A percentile compares a stretch with the other conserved stretches of the same genome.
Conservation (phyloP, 2,888 invertebrate genomes). For the Tholera decimalis region DNA sequence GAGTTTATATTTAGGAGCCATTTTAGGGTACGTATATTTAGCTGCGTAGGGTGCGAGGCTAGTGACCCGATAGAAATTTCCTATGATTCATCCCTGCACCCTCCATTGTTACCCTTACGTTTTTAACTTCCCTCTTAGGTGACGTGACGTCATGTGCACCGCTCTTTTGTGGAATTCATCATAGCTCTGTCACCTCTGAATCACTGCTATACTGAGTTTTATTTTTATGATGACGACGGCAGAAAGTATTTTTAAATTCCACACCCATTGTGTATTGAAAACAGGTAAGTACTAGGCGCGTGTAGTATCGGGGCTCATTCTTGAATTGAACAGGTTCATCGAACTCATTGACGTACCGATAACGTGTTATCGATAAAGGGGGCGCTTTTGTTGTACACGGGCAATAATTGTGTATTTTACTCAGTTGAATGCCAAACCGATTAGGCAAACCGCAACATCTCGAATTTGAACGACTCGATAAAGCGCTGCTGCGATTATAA, state of each 20-base stretch:
- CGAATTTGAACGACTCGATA: conserved; percentile 40
- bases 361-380: conserved; percentile 68
- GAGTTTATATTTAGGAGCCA: conserved; percentile 70
- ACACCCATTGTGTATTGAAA: conserved; percentile 47
- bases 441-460: conserved; percentile 20
- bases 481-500: conserved; percentile 30
- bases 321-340: conserved; percentile 74
- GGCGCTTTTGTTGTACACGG: conserved; percentile 42
- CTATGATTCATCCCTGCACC: conserved; percentile 90
- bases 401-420: conserved; percentile 32
- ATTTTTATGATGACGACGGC: conserved; percentile 70
- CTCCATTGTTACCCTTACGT: conserved; percentile 82
- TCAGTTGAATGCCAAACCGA: conserved; percentile 6
- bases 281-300: conserved; percentile 43
- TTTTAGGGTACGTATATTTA: conserved; percentile 82
- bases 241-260: conserved; percentile 64
- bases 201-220: conserved; percentile 78
- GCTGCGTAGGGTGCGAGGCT: conserved; percentile 81
- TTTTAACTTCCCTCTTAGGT: conserved; percentile 80
- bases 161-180: conserved; percentile 80
- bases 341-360: conserved; percentile 72
- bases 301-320: conserved; percentile 67
- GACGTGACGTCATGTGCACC: conserved; percentile 86
- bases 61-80: conserved; percentile 85
- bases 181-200: conserved; percentile 81